These are phyloP conservation scores for Cyprichromis sp. DNA, from an alignment of 2,113 vertebrate species.

Conservation along the genomic window DNA sequence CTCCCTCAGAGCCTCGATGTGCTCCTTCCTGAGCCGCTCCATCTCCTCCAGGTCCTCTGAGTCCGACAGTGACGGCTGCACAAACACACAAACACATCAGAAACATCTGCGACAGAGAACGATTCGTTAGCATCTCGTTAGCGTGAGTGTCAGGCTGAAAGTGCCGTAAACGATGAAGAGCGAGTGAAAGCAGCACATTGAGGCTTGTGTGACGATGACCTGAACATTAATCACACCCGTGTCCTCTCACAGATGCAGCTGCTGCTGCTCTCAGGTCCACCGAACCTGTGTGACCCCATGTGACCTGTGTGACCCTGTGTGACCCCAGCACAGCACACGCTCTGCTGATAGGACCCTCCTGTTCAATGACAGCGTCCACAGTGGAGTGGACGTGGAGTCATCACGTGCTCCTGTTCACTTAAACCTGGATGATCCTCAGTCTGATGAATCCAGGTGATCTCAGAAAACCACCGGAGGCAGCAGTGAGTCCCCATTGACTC, in stretches of 20 bases:
- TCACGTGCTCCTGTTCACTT: neutral
- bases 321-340: neutral
- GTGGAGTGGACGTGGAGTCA: neutral
- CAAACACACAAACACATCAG: neutral
- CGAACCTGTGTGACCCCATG: no score
- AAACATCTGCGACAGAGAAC: neutral
- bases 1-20: constrained; percentile 79
- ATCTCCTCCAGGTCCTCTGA: constrained; percentile 74
- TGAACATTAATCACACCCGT: neutral
- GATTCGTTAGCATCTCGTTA: neutral
- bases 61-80: constrained; percentile 65
- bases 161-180: neutral
- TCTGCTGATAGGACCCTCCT: neutral
- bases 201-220: neutral
- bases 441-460: neutral
- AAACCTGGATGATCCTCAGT: neutral
- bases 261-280: neutral
- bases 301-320: neutral
- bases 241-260: neutral
- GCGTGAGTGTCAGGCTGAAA: neutral
- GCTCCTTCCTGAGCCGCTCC: constrained; percentile 78
- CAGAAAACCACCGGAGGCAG: neutral
- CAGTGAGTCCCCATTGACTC: neutral
- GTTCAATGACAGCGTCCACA: neutral
- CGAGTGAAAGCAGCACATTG: neutral